These are phyloP conservation scores for Temnopleurus reevesii DNA, from an alignment of 53 echinoderm and acorn worm species.

Conservation along the genomic window DNA sequence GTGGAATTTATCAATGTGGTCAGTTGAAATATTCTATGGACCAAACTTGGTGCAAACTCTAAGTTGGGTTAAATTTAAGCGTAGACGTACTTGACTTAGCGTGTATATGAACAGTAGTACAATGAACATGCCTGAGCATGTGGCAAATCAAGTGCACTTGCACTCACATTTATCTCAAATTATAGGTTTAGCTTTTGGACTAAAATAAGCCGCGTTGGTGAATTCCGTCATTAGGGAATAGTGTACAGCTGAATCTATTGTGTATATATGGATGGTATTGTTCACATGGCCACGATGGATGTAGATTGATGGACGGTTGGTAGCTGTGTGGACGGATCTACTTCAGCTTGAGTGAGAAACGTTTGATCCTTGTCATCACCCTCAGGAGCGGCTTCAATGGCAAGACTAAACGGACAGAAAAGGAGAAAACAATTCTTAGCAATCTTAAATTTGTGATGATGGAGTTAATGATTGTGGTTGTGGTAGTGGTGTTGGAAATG, in stretches of 20 bases:
- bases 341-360: constrained; percentile 50
- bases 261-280: too few species aligned
- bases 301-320: constrained; percentile 30
- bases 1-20: too few species aligned
- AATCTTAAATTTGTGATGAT: too few species aligned
- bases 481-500: too few species aligned
- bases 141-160: too few species aligned
- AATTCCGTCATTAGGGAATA: neutral
- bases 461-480: too few species aligned
- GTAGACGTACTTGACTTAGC: neutral
- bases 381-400: constrained; percentile 85
- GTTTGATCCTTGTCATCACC: constrained; percentile 44
- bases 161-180: too few species aligned
- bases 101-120: too few species aligned
- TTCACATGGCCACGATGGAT: constrained; percentile 55
- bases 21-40: too few species aligned
- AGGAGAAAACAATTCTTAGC: neutral
- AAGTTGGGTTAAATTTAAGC: neutral
- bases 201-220: neutral
- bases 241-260: neutral
- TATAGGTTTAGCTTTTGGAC: too few species aligned
- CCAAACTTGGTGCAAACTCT: too few species aligned
- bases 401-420: constrained; percentile 69
- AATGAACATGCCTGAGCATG: too few species aligned
- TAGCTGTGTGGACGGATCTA: constrained; percentile 23